Conservation (phyloP, 2,797 vertebrate species). For the Labeo calbasu region DNA sequence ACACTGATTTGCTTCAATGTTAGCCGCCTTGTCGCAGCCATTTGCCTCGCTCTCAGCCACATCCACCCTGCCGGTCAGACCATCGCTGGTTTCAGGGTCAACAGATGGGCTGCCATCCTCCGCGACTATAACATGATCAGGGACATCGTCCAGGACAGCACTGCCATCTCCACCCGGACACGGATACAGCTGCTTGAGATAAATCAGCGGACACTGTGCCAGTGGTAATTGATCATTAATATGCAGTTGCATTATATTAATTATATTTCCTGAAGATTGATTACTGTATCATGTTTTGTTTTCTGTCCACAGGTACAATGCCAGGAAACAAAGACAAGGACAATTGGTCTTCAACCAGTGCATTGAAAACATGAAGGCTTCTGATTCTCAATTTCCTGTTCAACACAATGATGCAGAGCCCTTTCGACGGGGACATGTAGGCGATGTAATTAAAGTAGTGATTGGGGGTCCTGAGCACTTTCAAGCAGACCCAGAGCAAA, state of each 20-base stretch:
- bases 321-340: slow-evolving; percentile 5
- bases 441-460: slow-evolving; percentile 18
- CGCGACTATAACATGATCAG: slow-evolving; percentile 32
- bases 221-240: slow-evolving; percentile 32
- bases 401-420: not conserved
- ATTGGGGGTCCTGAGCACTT: not conserved
- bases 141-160: not conserved
- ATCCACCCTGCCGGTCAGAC: slow-evolving; percentile 26
- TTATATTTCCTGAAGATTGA: not conserved
- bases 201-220: slow-evolving; percentile 37
- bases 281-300: not conserved
- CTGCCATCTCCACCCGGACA: not conserved
- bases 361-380: not conserved
- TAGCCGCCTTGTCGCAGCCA: slow-evolving; percentile 33
- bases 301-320: slow-evolving; percentile 25
- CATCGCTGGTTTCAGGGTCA: slow-evolving; percentile 16
- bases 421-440: not conserved
- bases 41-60: slow-evolving; percentile 27
- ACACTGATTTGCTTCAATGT: not conserved
- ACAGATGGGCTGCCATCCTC: slow-evolving; percentile 34
- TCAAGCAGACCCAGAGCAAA: not conserved
- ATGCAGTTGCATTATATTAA: not conserved
- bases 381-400: not conserved
- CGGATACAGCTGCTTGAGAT: slow-evolving; percentile 38
- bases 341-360: slow-evolving; percentile 1